Conservation (phyloP, 2,888 invertebrate species). For the Dermolepida albohirtum region DNA sequence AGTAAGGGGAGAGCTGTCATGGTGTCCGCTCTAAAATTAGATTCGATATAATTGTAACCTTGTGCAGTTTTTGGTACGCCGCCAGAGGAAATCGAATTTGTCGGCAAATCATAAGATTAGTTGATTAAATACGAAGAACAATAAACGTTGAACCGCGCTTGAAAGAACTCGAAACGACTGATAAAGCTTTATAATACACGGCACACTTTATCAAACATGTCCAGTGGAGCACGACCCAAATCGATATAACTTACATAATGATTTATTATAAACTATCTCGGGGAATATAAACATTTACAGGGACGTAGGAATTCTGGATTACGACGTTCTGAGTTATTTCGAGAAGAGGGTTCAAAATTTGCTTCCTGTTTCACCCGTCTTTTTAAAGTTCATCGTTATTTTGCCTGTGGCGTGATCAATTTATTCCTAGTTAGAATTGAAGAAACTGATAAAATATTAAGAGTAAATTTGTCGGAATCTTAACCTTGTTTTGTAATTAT, state of each 20-base stretch:
- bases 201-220: conserved; percentile 3
- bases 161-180: neutral
- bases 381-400: neutral
- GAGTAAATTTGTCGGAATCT: no score
- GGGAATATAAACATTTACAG: conserved; percentile 2
- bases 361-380: conserved; percentile 1
- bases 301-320: neutral
- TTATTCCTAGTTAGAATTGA: no score
- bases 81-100: conserved; percentile 42
- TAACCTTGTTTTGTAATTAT: no score
- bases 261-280: neutral
- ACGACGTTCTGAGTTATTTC: conserved; percentile 11
- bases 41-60: conserved; percentile 49
- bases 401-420: neutral
- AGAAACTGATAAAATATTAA: no score
- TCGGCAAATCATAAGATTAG: conserved; percentile 4
- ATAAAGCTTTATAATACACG: conserved; percentile 11
- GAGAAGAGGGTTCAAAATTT: conserved; percentile 8
- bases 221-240: conserved; percentile 5
- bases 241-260: conserved; percentile 6
- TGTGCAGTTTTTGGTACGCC: conserved; percentile 45
- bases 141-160: neutral
- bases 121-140: conserved; percentile 13
- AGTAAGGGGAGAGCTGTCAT: conserved; percentile 28
- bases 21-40: conserved; percentile 46